Percentiles rank a stretch among this genome's conserved stretches.
Evolutionary conservation across 2,888 invertebrate species (phyloP).

Genomic region (Drosophila pseudotalamancana): DNA sequence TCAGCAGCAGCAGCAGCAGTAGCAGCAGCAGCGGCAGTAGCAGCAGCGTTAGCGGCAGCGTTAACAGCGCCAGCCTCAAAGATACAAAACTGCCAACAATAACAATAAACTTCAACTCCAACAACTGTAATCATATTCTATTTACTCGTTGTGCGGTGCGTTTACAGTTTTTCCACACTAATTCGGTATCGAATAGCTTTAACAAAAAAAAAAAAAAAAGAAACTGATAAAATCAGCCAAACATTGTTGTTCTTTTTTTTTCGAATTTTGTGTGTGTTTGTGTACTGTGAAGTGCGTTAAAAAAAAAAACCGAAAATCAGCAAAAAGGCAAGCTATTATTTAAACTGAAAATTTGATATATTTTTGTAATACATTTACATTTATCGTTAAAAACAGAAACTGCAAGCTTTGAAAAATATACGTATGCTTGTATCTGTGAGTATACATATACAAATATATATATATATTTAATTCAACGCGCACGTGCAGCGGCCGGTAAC

Average conservation of each 20-base stretch:
- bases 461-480: slow-evolving; percentile 30
- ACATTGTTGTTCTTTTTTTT: slow-evolving; percentile 13
- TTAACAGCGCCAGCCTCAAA: slow-evolving; percentile 22
- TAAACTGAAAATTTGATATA: neutral
- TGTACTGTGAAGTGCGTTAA: slow-evolving; percentile 17
- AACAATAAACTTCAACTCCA: slow-evolving; percentile 28
- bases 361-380: neutral
- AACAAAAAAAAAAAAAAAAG: neutral
- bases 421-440: no score
- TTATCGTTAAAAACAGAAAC: slow-evolving; percentile 2
- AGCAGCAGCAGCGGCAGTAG: slow-evolving; percentile 2
- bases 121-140: slow-evolving; percentile 25
- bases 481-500: slow-evolving; percentile 55
- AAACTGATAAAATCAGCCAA: slow-evolving; percentile 1
- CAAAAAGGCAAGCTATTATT: slow-evolving; percentile 47
- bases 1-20: neutral
- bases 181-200: neutral
- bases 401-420: slow-evolving; percentile 21
- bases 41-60: neutral
- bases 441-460: neutral
- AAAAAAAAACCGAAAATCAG: slow-evolving; percentile 13
- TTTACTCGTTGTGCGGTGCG: slow-evolving; percentile 29
- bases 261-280: slow-evolving; percentile 7
- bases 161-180: neutral
- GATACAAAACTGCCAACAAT: slow-evolving; percentile 42